These are phyloP conservation scores for Andrena bicolor DNA, from an alignment of 2,888 invertebrate species.

Conservation along the genomic window DNA sequence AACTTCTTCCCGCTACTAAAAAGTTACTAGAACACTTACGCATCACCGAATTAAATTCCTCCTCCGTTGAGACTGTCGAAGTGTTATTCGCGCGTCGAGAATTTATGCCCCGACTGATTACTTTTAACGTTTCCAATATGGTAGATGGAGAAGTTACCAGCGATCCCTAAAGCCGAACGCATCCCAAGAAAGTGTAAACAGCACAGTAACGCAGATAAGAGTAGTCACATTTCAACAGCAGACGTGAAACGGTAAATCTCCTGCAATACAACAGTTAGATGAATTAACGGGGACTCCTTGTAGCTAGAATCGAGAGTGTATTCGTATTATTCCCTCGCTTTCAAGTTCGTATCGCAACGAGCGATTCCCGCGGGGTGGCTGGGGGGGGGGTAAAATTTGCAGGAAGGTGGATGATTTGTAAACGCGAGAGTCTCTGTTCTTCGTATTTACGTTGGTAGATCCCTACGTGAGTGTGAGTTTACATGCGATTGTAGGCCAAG, in stretches of 20 bases:
- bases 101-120: not conserved
- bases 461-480: not conserved
- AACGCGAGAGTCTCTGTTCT: not conserved
- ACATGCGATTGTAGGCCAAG: slow-evolving; percentile 12
- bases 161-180: slow-evolving; percentile 42
- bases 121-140: not conserved
- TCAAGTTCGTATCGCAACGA: slow-evolving; percentile 19
- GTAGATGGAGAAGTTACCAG: not conserved
- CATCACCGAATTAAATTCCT: too few relatives aligned
- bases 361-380: slow-evolving; percentile 2
- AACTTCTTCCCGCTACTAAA: too few relatives aligned
- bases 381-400: not conserved
- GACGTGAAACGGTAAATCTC: slow-evolving; percentile 42
- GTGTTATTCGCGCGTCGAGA: not conserved
- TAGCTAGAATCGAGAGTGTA: slow-evolving; percentile 43
- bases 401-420: not conserved
- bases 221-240: slow-evolving; percentile 51
- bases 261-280: slow-evolving; percentile 58
- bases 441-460: slow-evolving; percentile 19
- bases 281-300: slow-evolving; percentile 42
- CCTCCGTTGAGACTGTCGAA: too few relatives aligned
- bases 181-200: slow-evolving; percentile 52
- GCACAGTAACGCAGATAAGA: slow-evolving; percentile 35
- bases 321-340: slow-evolving; percentile 47
- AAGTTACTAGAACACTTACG: too few relatives aligned